A percentile compares a stretch with the other conserved stretches of the same genome.
Evolutionary conservation across 2,888 invertebrate genomes (phyloP).

Genomic region (Sinhomidia bicolor): DNA sequence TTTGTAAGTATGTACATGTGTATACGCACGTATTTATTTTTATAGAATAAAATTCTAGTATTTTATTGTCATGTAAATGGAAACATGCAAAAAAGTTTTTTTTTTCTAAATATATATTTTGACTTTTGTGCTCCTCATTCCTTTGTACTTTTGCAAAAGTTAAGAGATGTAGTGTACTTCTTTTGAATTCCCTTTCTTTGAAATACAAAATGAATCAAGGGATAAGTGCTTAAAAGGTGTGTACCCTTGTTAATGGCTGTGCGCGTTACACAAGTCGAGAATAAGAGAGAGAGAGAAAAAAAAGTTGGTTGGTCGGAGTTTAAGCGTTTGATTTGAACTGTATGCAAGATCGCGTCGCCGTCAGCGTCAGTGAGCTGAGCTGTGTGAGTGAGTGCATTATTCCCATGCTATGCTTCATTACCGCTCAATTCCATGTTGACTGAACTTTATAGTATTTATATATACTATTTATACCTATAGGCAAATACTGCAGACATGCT

Average conservation of each 20-base stretch:
- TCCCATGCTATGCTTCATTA: constrained; percentile 30
- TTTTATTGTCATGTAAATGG: constrained; percentile 9
- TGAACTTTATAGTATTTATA: not conserved
- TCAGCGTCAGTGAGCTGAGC: not conserved
- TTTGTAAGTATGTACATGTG: too few relatives aligned
- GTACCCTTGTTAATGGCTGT: not conserved
- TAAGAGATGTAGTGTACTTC: not conserved
- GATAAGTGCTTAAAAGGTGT: not conserved
- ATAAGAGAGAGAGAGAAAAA: too few relatives aligned
- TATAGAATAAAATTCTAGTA: not conserved
- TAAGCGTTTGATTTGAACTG: not conserved
- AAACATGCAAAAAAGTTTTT: not conserved
- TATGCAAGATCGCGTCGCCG: not conserved
- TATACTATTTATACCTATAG: too few relatives aligned
- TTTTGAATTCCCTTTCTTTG: not conserved
- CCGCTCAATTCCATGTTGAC: constrained; percentile 20
- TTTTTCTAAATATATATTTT: not conserved
- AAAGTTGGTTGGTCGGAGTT: too few relatives aligned
- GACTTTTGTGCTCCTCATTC: too few relatives aligned
- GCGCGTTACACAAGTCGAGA: too few relatives aligned
- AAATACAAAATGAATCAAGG: not conserved
- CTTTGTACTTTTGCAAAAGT: not conserved
- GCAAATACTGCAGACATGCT: too few relatives aligned
- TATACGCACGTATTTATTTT: not conserved
- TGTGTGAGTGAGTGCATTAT: not conserved